These are phyloP conservation scores for Cyclargus thomasi DNA, from an alignment of 1,140 invertebrate genomes.

Conservation along the genomic window DNA sequence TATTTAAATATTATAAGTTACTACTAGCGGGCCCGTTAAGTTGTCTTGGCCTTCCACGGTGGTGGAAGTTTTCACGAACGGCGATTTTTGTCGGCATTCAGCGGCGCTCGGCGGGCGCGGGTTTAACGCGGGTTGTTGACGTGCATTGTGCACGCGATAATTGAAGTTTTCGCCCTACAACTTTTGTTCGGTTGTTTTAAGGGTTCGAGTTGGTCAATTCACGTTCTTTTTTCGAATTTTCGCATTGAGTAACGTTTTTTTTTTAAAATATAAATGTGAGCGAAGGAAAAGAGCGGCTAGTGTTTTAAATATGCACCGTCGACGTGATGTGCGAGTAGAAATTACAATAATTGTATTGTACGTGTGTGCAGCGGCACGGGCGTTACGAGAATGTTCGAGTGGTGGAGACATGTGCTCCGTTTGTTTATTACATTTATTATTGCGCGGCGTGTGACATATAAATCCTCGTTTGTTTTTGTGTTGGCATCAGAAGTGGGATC, in stretches of 20 bases:
- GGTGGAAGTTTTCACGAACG: background rate
- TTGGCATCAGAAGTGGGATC: conserved; percentile 2
- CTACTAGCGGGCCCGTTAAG: background rate
- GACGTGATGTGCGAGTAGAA: too few relatives aligned
- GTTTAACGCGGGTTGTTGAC: background rate
- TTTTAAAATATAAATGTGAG: too few relatives aligned
- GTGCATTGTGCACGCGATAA: background rate
- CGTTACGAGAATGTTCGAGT: background rate
- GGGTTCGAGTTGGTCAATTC: background rate
- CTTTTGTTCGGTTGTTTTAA: background rate
- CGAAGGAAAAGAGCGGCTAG: too few relatives aligned
- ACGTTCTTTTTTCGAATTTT: background rate
- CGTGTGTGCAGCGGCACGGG: too few relatives aligned
- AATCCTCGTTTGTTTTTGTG: conserved; percentile 3
- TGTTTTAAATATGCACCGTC: too few relatives aligned
- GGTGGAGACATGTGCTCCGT: background rate
- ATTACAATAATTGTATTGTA: background rate
- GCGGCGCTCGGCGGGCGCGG: background rate
- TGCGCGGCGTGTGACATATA: background rate
- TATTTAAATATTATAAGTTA: too few relatives aligned
- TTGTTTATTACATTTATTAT: background rate
- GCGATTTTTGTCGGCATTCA: background rate
- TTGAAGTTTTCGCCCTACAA: background rate
- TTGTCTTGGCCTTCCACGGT: background rate
- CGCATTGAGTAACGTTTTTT: too few relatives aligned